phyloP scores from a whole-genome alignment of 1,140 invertebrate genomes.

The Saccostrea glomerata region DNA sequence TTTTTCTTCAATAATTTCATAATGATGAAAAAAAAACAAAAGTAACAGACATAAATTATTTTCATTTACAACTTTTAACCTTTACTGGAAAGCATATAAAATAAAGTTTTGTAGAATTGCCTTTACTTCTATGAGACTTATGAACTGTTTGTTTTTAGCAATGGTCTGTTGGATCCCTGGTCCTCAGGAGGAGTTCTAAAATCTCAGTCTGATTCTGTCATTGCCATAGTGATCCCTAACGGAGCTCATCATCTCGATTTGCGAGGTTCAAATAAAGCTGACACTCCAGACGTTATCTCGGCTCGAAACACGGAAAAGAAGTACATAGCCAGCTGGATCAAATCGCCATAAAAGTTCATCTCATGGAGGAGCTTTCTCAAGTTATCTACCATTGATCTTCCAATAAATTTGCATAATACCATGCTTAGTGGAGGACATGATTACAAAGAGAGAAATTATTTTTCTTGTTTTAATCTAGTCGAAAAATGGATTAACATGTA shows the following conservation, averaged over 20 bases:
- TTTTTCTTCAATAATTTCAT: too few relatives aligned
- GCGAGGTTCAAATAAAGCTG: constrained; percentile 84
- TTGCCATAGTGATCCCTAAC: constrained; percentile 88
- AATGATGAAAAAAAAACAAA: too few relatives aligned
- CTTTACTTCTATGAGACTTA: background rate
- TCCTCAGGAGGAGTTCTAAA: constrained; percentile 91
- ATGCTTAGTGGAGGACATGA: too few relatives aligned
- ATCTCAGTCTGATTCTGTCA: constrained; percentile 84
- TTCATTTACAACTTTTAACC: too few relatives aligned
- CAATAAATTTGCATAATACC: too few relatives aligned
- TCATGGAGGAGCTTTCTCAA: background rate
- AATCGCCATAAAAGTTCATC: background rate
- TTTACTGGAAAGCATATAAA: too few relatives aligned
- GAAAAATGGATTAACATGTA: too few relatives aligned
- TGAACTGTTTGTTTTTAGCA: constrained; percentile 82
- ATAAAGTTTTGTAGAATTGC: background rate
- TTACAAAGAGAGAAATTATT: too few relatives aligned
- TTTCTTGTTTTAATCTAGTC: too few relatives aligned
- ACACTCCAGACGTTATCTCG: constrained; percentile 85
- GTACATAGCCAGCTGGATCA: constrained; percentile 23
- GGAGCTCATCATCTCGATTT: constrained; percentile 96
- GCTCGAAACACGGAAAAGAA: constrained; percentile 84
- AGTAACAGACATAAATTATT: too few relatives aligned
- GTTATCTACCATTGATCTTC: background rate
- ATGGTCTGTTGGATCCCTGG: constrained; percentile 96